phyloP scores from a whole-genome alignment of 1,140 invertebrate species.

The Sinella curviseta region DNA sequence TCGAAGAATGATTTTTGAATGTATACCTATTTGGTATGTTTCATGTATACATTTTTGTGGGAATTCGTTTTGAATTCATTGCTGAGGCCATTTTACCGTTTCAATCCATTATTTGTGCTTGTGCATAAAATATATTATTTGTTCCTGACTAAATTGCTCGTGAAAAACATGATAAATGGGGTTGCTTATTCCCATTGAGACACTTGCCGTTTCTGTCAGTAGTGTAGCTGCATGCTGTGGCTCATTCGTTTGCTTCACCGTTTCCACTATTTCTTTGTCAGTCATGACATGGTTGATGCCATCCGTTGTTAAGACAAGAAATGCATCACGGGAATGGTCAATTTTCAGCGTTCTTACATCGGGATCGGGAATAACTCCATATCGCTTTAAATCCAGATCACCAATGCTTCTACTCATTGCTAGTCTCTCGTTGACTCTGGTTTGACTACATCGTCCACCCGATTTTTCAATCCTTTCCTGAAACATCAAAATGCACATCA shows the following conservation, averaged over 20 bases:
- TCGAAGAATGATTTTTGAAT: too few species aligned
- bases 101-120: too few species aligned
- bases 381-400: conserved; percentile 61
- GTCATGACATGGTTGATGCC: conserved; percentile 60
- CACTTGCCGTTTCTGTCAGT: conserved; percentile 55
- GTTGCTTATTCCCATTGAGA: too few species aligned
- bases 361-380: conserved; percentile 60
- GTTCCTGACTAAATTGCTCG: too few species aligned
- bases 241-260: conserved; percentile 56
- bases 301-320: conserved; percentile 61
- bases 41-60: too few species aligned
- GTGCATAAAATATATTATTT: too few species aligned
- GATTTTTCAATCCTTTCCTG: conserved; percentile 53
- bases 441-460: conserved; percentile 41
- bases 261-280: conserved; percentile 60
- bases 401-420: conserved; percentile 64
- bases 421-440: conserved; percentile 56
- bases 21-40: too few species aligned
- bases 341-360: conserved; percentile 57
- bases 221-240: conserved; percentile 59
- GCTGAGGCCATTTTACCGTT: too few species aligned
- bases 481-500: conserved; percentile 25
- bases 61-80: too few species aligned
- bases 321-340: conserved; percentile 61
- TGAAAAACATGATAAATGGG: too few species aligned